A percentile compares a stretch with the other conserved stretches of the same genome.
Evolutionary conservation across 1,140 invertebrate species (phyloP).

Genomic region (Drosophila littoralis): DNA sequence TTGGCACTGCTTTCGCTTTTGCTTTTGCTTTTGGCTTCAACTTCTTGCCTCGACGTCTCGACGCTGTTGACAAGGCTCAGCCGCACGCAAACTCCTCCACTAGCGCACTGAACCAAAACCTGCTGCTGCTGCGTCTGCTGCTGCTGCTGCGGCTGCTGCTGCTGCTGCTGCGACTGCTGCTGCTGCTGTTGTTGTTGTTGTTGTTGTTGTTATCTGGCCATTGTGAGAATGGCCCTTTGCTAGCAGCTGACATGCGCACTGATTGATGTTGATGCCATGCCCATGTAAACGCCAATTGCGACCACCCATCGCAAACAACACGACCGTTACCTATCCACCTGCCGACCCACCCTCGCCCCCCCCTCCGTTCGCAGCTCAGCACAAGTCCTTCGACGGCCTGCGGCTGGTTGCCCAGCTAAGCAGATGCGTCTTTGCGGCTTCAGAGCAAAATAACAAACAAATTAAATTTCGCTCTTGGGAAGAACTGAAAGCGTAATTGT

Average conservation of each 20-base stretch:
- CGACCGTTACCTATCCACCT: neutral
- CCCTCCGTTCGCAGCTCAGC: no score
- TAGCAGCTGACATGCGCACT: slow-evolving; percentile 57
- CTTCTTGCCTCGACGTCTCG: no score
- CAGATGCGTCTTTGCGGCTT: slow-evolving; percentile 24
- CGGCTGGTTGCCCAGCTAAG: neutral
- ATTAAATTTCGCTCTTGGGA: neutral
- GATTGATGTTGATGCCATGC: slow-evolving; percentile 53
- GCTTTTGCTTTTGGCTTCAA: slow-evolving; percentile 1
- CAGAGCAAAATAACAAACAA: slow-evolving; percentile 11
- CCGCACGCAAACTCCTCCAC: slow-evolving; percentile 68
- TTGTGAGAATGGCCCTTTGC: slow-evolving; percentile 47
- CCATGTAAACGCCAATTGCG: slow-evolving; percentile 12
- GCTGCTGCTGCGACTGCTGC: slow-evolving; percentile 29
- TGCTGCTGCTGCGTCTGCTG: slow-evolving; percentile 36
- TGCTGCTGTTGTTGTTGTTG: neutral
- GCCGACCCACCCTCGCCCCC: no score
- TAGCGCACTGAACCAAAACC: slow-evolving; percentile 60
- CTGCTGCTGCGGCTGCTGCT: slow-evolving; percentile 27
- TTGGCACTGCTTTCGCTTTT: slow-evolving; percentile 16
- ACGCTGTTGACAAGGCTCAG: slow-evolving; percentile 20
- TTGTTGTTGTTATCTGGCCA: slow-evolving; percentile 45
- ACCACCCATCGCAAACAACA: neutral
- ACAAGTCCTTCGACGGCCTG: slow-evolving; percentile 2
- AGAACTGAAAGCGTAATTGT: no score